Conservation (phyloP, 2,797 vertebrate species). For the Uromys caudimaculatus region DNA sequence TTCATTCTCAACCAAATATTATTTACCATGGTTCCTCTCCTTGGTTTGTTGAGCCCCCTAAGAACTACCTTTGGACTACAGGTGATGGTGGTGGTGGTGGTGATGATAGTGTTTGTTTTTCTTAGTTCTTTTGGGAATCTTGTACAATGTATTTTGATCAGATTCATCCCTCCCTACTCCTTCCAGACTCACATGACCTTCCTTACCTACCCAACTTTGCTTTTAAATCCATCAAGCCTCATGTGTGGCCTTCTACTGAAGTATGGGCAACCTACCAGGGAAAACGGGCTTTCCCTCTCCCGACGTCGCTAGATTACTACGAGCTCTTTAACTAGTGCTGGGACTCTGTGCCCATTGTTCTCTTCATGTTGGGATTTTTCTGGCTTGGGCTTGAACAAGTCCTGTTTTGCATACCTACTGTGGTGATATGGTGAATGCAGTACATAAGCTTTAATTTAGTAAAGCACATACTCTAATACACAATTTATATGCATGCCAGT, state of each 20-base stretch:
- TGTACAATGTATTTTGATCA: neutral
- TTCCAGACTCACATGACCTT: neutral
- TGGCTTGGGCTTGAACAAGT: neutral
- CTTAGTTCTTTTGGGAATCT: neutral
- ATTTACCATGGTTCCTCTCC: conserved; percentile 29
- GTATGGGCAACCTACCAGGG: neutral
- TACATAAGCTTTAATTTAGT: conserved; percentile 50
- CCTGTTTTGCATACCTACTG: conserved; percentile 5
- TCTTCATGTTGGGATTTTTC: neutral
- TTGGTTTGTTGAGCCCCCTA: conserved; percentile 47
- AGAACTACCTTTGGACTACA: conserved; percentile 44
- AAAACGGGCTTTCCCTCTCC: neutral
- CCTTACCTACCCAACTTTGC: neutral
- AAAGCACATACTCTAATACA: conserved; percentile 39
- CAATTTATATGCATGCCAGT: conserved; percentile 1
- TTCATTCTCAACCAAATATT: conserved; percentile 52
- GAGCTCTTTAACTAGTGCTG: neutral
- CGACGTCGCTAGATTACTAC: neutral
- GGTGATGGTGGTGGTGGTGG: neutral
- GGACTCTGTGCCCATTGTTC: neutral
- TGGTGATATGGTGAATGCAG: conserved; percentile 48
- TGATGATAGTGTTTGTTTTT: neutral
- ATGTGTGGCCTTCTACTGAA: neutral
- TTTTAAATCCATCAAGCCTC: neutral
- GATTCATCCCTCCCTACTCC: neutral